phyloP scores from a whole-genome alignment of 2,888 invertebrate genomes.

The Sphinx pinastri region DNA sequence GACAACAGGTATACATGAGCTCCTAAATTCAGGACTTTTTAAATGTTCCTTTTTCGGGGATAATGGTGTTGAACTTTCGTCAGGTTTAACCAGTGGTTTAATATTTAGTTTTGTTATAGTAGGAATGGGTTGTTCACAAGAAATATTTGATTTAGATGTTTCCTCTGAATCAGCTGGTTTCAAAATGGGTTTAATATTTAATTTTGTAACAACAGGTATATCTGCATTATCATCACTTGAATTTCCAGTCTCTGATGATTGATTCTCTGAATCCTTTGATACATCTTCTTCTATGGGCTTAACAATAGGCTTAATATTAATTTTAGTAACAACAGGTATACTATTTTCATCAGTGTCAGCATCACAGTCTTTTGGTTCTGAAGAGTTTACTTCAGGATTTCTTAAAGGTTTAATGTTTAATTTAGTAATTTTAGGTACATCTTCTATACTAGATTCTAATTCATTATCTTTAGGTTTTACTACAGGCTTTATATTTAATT shows the following conservation, averaged over 20 bases:
- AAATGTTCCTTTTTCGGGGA: slow-evolving; percentile 71
- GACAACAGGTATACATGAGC: slow-evolving; percentile 61
- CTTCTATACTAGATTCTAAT: slow-evolving; percentile 73
- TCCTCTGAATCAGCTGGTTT: slow-evolving; percentile 65
- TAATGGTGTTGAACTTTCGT: slow-evolving; percentile 57
- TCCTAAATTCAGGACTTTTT: slow-evolving; percentile 51
- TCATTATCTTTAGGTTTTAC: slow-evolving; percentile 78
- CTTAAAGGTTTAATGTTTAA: slow-evolving; percentile 83
- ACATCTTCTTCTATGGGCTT: slow-evolving; percentile 73
- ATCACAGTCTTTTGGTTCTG: slow-evolving; percentile 77
- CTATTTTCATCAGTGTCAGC: slow-evolving; percentile 68
- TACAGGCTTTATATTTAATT: slow-evolving; percentile 82
- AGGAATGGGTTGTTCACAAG: slow-evolving; percentile 63
- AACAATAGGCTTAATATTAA: slow-evolving; percentile 83
- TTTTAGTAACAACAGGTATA: slow-evolving; percentile 80
- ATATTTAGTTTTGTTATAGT: slow-evolving; percentile 73
- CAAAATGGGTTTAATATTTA: slow-evolving; percentile 84
- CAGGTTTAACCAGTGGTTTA: slow-evolving; percentile 72
- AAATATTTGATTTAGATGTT: slow-evolving; percentile 46
- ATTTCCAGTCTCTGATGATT: slow-evolving; percentile 75
- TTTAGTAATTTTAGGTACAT: slow-evolving; percentile 81
- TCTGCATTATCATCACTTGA: slow-evolving; percentile 79
- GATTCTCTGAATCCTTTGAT: slow-evolving; percentile 73
- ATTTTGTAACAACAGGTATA: slow-evolving; percentile 79
- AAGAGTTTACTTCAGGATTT: slow-evolving; percentile 71